These are phyloP conservation scores for Trematomus loennbergii DNA, from an alignment of 2,113 vertebrate species.

Conservation along the genomic window DNA sequence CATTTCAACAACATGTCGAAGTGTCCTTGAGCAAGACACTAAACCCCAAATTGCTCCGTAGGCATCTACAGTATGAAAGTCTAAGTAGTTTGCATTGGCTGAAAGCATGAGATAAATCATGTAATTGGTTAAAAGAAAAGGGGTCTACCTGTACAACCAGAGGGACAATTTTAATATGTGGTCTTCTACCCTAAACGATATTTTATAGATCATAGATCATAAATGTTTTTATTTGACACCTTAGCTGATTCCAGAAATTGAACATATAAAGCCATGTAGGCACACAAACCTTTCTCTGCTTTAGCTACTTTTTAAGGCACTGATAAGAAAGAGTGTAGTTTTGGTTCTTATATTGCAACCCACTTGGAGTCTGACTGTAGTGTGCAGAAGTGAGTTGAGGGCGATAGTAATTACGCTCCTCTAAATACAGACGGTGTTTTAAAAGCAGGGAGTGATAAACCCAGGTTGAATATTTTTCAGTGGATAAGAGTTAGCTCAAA, in stretches of 20 bases:
- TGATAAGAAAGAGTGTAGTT: background rate
- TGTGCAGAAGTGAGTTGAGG: background rate
- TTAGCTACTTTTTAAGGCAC: too few species aligned
- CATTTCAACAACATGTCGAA: background rate
- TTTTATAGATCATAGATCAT: background rate
- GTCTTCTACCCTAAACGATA: background rate
- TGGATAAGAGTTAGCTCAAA: background rate
- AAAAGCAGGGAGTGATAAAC: slow-evolving; percentile 27
- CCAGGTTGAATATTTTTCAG: slow-evolving; percentile 12
- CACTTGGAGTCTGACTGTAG: background rate
- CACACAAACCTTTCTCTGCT: too few species aligned
- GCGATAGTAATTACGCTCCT: background rate
- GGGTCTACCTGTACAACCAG: background rate
- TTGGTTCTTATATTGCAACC: background rate
- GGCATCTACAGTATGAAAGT: too few species aligned
- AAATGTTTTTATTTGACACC: background rate
- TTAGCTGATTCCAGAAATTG: too few species aligned
- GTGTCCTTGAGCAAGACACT: too few species aligned
- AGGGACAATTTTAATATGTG: background rate
- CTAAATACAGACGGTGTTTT: slow-evolving; percentile 10
- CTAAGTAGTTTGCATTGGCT: too few species aligned
- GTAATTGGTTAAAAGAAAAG: background rate
- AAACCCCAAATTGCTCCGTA: too few species aligned
- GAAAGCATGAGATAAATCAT: too few species aligned
- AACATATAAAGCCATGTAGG: too few species aligned